Percentiles rank a stretch among this genome's conserved stretches.
Evolutionary conservation across 2,797 vertebrate species (phyloP).

Genomic region (Brachymystax lenok): DNA sequence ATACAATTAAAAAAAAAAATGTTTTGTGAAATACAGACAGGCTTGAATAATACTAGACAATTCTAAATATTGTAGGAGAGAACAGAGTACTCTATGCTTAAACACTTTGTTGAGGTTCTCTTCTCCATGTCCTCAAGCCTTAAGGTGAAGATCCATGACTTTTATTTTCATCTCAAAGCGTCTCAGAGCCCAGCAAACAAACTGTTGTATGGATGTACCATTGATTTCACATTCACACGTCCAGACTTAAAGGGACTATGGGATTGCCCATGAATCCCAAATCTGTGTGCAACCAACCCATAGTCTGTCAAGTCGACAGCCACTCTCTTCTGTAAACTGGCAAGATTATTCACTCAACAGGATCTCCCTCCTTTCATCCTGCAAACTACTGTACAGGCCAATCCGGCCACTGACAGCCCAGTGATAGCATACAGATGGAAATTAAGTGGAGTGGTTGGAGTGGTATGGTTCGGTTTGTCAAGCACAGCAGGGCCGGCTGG

Average conservation of each 20-base stretch:
- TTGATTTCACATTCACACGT: constrained; percentile 86
- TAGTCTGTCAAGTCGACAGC: constrained; percentile 80
- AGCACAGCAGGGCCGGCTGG: constrained; percentile 34
- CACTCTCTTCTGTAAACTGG: constrained; percentile 80
- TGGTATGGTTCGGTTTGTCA: constrained; percentile 69
- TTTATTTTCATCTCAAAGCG: constrained; percentile 76
- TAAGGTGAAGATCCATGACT: constrained; percentile 73
- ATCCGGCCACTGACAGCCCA: constrained; percentile 75
- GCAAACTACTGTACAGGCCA: constrained; percentile 72
- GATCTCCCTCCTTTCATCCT: constrained; percentile 79
- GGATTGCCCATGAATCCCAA: constrained; percentile 77
- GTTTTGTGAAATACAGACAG: constrained; percentile 47
- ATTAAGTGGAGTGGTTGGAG: constrained; percentile 56
- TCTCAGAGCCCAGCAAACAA: constrained; percentile 77
- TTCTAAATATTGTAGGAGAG: constrained; percentile 41
- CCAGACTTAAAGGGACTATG: constrained; percentile 76
- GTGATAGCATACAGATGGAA: constrained; percentile 83
- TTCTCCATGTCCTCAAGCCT: constrained; percentile 72
- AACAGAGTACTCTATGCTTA: constrained; percentile 58
- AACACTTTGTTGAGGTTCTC: constrained; percentile 56
- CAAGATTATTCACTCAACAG: constrained; percentile 84
- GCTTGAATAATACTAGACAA: constrained; percentile 43
- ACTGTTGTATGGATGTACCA: constrained; percentile 82
- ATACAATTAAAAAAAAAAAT: neutral
- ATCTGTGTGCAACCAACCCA: constrained; percentile 76